Evolutionary conservation across 2,888 invertebrate genomes (phyloP).

Genomic region (Cryptocephalus moraei): DNA sequence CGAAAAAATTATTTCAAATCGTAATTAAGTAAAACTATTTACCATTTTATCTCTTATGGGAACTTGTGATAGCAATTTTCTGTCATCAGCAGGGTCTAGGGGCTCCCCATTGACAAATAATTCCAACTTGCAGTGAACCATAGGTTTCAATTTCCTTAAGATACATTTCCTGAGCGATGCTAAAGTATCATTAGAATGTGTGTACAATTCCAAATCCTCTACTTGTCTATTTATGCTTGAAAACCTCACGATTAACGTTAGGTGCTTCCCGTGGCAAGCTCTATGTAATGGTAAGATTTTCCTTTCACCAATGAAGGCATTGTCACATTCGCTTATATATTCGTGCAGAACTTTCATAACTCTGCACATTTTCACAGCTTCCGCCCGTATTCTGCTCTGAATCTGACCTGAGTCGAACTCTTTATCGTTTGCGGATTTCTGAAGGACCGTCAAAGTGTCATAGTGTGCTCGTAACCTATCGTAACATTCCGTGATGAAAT

Average conservation of each 20-base stretch:
- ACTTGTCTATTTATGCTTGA: slow-evolving; percentile 77
- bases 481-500: slow-evolving; percentile 85
- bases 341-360: slow-evolving; percentile 90
- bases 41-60: slow-evolving; percentile 84
- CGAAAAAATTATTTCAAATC: slow-evolving; percentile 1
- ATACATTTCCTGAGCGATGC: slow-evolving; percentile 74
- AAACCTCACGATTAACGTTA: slow-evolving; percentile 69
- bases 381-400: slow-evolving; percentile 46
- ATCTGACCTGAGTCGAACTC: slow-evolving; percentile 39
- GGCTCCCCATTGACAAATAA: slow-evolving; percentile 82
- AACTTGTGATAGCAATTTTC: slow-evolving; percentile 76
- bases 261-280: slow-evolving; percentile 83
- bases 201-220: slow-evolving; percentile 85
- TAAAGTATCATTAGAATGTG: slow-evolving; percentile 91
- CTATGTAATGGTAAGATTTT: slow-evolving; percentile 74
- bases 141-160: slow-evolving; percentile 52
- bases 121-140: slow-evolving; percentile 77
- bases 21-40: slow-evolving; percentile 24
- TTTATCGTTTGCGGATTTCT: slow-evolving; percentile 41
- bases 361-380: slow-evolving; percentile 81
- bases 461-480: slow-evolving; percentile 79
- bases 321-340: slow-evolving; percentile 92
- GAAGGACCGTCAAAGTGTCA: slow-evolving; percentile 64
- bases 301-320: slow-evolving; percentile 57
- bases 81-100: slow-evolving; percentile 77